Base-by-base conservation (phyloP, 1,140 invertebrate species). In the Saccostrea glomerata region DNA sequence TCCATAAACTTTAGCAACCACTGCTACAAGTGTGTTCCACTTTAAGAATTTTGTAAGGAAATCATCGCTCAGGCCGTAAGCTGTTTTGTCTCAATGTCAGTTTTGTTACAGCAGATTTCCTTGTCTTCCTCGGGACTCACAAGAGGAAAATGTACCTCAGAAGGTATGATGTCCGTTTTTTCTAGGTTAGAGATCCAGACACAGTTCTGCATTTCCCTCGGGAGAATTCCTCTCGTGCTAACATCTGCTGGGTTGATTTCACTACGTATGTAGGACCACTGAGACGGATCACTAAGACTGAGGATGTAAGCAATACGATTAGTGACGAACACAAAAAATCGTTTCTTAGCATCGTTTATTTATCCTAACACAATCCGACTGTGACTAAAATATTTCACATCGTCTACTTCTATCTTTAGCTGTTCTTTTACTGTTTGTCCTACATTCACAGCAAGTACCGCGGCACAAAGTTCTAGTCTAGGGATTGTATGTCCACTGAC, bases 11-110 rank as follows among this genome's bases (percentile, higher is more conserved):
- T 17, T 30, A 9, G 82, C 82, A 17, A 83, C 40, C 7, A 47
- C 82, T 36, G n/a, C 40, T 17, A 83, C 6, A 36, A 83, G 82
- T 47, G 4, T 36, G 47, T 84, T 84, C 83, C 83, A 84, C n/a
- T 36, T 47, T 6, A 30, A 84, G 54, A 84, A 84, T 84, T 25
- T 54, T 55, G 47, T 47, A 54, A 11, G 47, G 23, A 15, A n/a
- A 7, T 84, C 40, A 84, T 54, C 15, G 54, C 23, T n/a, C n/a
- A 84, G 83, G 23, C 83, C 82, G 4, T 7, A 4, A 83, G 6
- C 30, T 15, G 23, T 55, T 54, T 5, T 0, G 11, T 15, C 23
- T 84, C 13, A 36, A 54, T 25, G 12, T 84, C 83, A n/a, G 23
- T n/a, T 56, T 55, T 58, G 23, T 56, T 55, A 23, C 55, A 56